These are phyloP conservation scores for Parazoanthus swiftii DNA, from an alignment of 92 coral and sea anemone genomes.

Conservation along the genomic window DNA sequence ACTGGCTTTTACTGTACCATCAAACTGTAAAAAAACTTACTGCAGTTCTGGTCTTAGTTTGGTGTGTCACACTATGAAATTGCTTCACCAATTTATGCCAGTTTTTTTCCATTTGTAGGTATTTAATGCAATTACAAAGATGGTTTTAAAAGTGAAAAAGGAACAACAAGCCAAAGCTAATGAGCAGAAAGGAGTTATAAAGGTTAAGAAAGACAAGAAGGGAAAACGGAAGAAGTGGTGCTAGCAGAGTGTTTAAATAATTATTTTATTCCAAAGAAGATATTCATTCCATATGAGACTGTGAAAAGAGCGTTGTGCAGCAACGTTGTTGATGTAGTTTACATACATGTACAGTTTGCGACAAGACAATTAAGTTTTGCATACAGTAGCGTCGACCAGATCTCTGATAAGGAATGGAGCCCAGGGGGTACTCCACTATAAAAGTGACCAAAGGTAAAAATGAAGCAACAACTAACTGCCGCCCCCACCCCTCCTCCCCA, in stretches of 20 bases:
- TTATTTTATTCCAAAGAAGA: slow-evolving; percentile 30
- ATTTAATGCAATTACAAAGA: slow-evolving; percentile 87
- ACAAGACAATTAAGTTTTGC: background rate
- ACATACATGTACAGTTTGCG: background rate
- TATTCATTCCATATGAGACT: slow-evolving; percentile 25
- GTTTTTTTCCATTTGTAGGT: slow-evolving; percentile 60
- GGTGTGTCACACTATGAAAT: background rate
- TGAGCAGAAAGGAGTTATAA: slow-evolving; percentile 72
- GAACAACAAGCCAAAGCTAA: slow-evolving; percentile 81
- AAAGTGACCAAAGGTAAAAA: no score
- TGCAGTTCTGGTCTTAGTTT: no score
- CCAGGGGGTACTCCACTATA: background rate
- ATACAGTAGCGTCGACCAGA: background rate
- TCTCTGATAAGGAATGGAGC: background rate
- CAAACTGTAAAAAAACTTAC: background rate
- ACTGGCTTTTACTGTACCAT: no score
- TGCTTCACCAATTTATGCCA: background rate
- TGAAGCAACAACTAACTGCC: no score
- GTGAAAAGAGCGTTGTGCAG: slow-evolving; percentile 1
- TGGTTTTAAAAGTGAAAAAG: slow-evolving; percentile 86
- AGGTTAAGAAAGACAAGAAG: slow-evolving; percentile 71
- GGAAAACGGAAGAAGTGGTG: slow-evolving; percentile 66
- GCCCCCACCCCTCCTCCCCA: no score
- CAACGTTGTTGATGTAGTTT: background rate
- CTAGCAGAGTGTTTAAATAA: slow-evolving; percentile 41